phyloP scores from a whole-genome alignment of 2,888 invertebrate genomes.

The Polydrusus cervinus region DNA sequence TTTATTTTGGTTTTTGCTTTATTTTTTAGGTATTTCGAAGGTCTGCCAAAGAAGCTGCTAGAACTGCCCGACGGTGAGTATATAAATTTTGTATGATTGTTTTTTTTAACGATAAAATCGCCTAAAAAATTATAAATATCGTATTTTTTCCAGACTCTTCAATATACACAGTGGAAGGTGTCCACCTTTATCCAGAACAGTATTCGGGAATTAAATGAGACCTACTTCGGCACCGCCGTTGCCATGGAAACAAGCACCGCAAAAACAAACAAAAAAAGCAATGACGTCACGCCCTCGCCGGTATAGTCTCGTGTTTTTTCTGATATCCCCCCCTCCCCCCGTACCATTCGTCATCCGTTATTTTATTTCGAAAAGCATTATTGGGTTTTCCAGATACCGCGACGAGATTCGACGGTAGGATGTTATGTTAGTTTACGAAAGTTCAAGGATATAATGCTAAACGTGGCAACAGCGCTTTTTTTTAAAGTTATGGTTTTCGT shows the following conservation, averaged over 20 bases:
- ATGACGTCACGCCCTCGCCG: conserved; percentile 37
- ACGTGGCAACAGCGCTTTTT: conserved; percentile 16
- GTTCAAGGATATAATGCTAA: neutral
- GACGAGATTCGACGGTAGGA: neutral
- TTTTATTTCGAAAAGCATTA: neutral
- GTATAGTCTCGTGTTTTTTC: conserved; percentile 34
- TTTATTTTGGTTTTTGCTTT: too few relatives aligned
- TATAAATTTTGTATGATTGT: too few relatives aligned
- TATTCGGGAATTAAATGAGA: conserved; percentile 71
- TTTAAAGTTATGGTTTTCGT: too few relatives aligned
- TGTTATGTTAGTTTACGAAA: neutral
- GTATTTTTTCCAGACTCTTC: conserved; percentile 86
- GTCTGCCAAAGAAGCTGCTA: conserved; percentile 90
- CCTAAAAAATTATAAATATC: neutral
- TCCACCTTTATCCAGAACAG: conserved; percentile 88
- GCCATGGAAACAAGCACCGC: conserved; percentile 63
- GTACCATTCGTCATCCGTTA: conserved; percentile 24
- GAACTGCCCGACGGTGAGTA: conserved; percentile 93
- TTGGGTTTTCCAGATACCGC: neutral
- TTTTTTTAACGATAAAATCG: too few relatives aligned
- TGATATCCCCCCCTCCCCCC: conserved; percentile 23
- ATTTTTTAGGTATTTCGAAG: conserved; percentile 84
- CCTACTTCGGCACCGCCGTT: conserved; percentile 60
- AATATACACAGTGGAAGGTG: conserved; percentile 95
- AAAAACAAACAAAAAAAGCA: conserved; percentile 51